Evolutionary conservation across 2,888 invertebrate species (phyloP), one percentile per base, ranked within the genome.

Genomic region (Orchesella flavescens): DNA sequence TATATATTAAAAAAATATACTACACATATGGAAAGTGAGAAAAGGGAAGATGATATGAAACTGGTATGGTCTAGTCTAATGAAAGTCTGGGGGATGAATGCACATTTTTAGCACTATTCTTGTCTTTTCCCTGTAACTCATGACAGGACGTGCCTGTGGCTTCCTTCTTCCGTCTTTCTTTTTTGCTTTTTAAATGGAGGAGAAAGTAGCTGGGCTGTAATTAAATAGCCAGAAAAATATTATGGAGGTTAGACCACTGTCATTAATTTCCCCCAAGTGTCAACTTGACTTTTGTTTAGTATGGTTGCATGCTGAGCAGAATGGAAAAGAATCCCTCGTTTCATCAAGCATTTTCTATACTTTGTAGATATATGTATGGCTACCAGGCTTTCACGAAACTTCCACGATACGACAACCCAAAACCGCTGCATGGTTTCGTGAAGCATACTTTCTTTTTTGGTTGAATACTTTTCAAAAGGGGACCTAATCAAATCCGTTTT

Each of bases 221-320:
- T 83, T 83, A 83, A 83, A 83, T 83, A 77, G 76, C 77, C 83
- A 83, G 73, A 83, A 83, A 76, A 77, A 77, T 83, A 85, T 85
- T 80, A 82, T 83, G 72, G 66, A 83, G 82, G 82, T 81, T 81
- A 71, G 75, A 83, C 78, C 83, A 78, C 79, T 80, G 86, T 86
- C 86, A 87, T 87, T 87, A 87, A 87, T 87, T 87, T 86, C 81
- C 83, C 80, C 49, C 57, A 81, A 81, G 85, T 87, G 87, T 87
- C 87, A 87, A 84, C 85, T 81, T 84, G 73, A 80, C 81, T 85
- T 86, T 87, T 85, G 82, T 86, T 84, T 86, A 71, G 66, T 44
- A 59, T 68, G 66, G 76, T 63, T 69, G 34, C 84, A 84, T 19
- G 84, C 84, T 84, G 84, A 74, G 84, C 59, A 53, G 24, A 69